A percentile compares a stretch with the other conserved stretches of the same genome.
These are phyloP conservation scores for Panagrolaimus sp. DNA, from an alignment of 1,140 invertebrate genomes.

Conservation along the genomic window DNA sequence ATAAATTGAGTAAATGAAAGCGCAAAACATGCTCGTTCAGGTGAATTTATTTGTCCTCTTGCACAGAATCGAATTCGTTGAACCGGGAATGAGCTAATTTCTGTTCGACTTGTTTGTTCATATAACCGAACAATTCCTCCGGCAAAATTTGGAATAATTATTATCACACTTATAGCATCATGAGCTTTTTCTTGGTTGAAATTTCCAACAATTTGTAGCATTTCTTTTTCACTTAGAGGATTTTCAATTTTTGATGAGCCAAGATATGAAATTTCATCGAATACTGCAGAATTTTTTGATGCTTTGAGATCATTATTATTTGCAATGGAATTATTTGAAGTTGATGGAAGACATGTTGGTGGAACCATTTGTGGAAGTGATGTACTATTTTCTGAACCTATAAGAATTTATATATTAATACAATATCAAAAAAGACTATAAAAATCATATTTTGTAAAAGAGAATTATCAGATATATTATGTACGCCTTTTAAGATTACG, in stretches of 20 bases:
- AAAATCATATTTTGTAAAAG: too few species aligned
- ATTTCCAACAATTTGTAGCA: conserved; percentile 85
- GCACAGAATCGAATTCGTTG: conserved; percentile 90
- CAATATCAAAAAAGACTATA: neutral
- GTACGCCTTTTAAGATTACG: neutral
- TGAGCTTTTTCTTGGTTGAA: conserved; percentile 73
- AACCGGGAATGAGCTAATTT: conserved; percentile 82
- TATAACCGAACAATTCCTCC: conserved; percentile 70
- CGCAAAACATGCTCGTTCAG: conserved; percentile 84
- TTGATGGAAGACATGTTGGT: conserved; percentile 1
- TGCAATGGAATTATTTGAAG: neutral
- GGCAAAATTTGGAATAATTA: conserved; percentile 81
- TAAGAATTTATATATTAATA: neutral
- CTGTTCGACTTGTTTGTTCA: conserved; percentile 74
- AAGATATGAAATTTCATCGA: conserved; percentile 82
- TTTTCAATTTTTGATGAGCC: conserved; percentile 85
- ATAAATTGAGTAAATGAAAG: conserved; percentile 84
- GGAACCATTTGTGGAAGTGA: neutral
- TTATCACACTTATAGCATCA: conserved; percentile 71
- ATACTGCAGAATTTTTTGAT: conserved; percentile 8
- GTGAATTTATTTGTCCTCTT: conserved; percentile 75
- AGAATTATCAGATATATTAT: too few species aligned
- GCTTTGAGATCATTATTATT: neutral
- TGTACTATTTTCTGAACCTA: neutral
- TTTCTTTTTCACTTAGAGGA: conserved; percentile 86